Evolutionary conservation across 2,113 vertebrate species (phyloP).

Genomic region (chimpanzee (Pan troglodytes)): NHGRI_mPanTro3-v2.1_pri NC_072412.2:58616501-58617000

Average conservation of each 20-base stretch:
- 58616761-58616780: not conserved
- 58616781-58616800: not conserved
- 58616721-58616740: not conserved
- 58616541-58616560: conserved; percentile 64
- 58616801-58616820: not conserved
- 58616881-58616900: not conserved
- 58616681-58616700: not conserved
- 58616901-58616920: not conserved
- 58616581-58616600: not conserved
- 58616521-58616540: conserved; percentile 57
- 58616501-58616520: conserved; percentile 59
- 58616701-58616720: not conserved
- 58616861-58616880: not conserved
- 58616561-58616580: conserved; percentile 7
- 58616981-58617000: conserved; percentile 14
- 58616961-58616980: not conserved
- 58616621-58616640: not conserved
- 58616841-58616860: not conserved
- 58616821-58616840: not conserved
- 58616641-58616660: not conserved
- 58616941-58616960: conserved; percentile 47
- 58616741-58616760: not conserved
- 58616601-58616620: conserved; percentile 30
- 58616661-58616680: not conserved
- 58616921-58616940: not conserved